A percentile compares a stretch with the other conserved stretches of the same genome.
Evolutionary conservation across 2,888 invertebrate genomes (phyloP).

Genomic region (Lasioglossum pauxillum): DNA sequence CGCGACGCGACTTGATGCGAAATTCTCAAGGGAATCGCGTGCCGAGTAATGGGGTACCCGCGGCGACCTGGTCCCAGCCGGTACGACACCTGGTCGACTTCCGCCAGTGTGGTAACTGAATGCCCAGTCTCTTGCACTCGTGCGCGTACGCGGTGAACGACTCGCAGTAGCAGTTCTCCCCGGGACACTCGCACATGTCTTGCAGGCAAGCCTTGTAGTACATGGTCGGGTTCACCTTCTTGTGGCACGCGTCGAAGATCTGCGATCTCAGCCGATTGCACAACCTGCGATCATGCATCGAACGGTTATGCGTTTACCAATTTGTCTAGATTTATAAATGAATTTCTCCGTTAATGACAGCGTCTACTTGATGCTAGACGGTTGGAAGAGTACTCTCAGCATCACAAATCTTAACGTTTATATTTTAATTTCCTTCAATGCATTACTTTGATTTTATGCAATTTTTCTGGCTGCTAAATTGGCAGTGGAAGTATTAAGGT

Average conservation of each 20-base stretch:
- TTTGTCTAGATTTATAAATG: background rate
- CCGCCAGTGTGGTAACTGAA: slow-evolving; percentile 90
- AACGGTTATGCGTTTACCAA: background rate
- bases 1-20: slow-evolving; percentile 2
- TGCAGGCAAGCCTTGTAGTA: slow-evolving; percentile 94
- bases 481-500: too few relatives aligned
- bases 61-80: slow-evolving; percentile 79
- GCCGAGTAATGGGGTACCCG: slow-evolving; percentile 20
- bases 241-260: slow-evolving; percentile 91
- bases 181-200: slow-evolving; percentile 95
- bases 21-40: slow-evolving; percentile 36
- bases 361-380: too few relatives aligned
- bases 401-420: too few relatives aligned
- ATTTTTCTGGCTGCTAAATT: too few relatives aligned
- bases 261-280: slow-evolving; percentile 86
- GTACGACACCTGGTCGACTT: slow-evolving; percentile 88
- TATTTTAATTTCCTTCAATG: too few relatives aligned
- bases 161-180: slow-evolving; percentile 93
- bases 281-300: slow-evolving; percentile 69
- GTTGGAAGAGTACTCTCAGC: too few relatives aligned
- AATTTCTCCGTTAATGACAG: background rate
- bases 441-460: too few relatives aligned
- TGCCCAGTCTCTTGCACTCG: slow-evolving; percentile 93
- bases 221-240: slow-evolving; percentile 91
- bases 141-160: slow-evolving; percentile 95